Conservation (phyloP, 2,797 vertebrate species). For the Monodelphis domestica region DNA sequence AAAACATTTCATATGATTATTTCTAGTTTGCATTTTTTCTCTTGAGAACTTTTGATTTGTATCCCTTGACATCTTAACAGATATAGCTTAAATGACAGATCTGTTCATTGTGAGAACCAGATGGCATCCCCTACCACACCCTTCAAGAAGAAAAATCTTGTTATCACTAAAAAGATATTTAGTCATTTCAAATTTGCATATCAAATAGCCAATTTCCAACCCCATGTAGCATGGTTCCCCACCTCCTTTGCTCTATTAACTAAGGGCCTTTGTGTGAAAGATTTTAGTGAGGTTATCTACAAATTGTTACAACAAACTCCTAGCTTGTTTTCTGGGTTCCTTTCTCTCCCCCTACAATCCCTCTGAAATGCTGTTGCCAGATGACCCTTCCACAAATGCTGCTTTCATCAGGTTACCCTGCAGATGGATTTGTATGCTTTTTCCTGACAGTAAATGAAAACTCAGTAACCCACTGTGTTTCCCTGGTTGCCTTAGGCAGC, state of each 20-base stretch:
- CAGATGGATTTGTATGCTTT: slow-evolving; percentile 13
- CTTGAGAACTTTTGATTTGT: not conserved
- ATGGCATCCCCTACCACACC: not conserved
- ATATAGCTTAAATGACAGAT: not conserved
- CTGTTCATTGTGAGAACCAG: not conserved
- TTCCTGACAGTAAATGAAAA: not conserved
- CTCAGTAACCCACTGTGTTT: slow-evolving; percentile 38
- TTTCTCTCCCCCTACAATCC: not conserved
- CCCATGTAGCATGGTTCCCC: not conserved
- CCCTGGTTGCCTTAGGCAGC: slow-evolving; percentile 43
- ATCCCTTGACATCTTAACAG: not conserved
- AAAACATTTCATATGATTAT: not conserved
- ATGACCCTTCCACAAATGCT: not conserved
- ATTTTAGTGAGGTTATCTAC: not conserved
- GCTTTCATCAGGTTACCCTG: not conserved
- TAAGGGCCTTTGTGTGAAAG: not conserved
- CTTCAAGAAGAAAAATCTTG: not conserved
- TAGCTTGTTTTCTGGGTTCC: not conserved
- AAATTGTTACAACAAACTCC: not conserved
- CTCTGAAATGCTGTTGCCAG: not conserved
- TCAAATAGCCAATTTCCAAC: not conserved
- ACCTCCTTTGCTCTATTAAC: rapidly evolving
- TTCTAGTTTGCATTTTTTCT: not conserved
- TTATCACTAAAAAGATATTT: not conserved
- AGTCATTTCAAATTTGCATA: rapidly evolving